Evolutionary conservation across 2,113 vertebrate genomes (phyloP), one percentile per base, ranked within the genome.

Genomic region (Sander lucioperca): DNA sequence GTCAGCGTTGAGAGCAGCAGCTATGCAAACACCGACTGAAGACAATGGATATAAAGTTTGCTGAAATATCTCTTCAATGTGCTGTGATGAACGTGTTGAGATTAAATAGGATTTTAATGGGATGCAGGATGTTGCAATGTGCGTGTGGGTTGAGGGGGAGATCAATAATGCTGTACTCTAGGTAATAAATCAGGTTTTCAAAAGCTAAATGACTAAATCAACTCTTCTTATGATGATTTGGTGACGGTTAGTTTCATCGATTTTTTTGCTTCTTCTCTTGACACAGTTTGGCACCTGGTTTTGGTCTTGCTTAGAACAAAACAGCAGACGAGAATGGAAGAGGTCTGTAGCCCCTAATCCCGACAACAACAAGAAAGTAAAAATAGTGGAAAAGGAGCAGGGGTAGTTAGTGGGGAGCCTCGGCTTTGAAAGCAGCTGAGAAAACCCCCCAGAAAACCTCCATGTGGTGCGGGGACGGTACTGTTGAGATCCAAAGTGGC

Each of bases 281-380:
- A 92, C 92, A 91, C 89, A 88, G 86, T 90, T 91, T 92, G 92
- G 91, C 92, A 84, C 87, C 81, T 74, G 89, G 82, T 91, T 93
- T 94, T 88, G 91, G 92, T 94, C 80, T 87, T 0, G 67, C 73
- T 84, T 33, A 15, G 59, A 82, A 82, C 39, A 71, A 76, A 81
- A 74, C 62, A 33, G 48, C 18, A 15, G 72, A 82, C 66, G 48
- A 68, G 54, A 64, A 19, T 48, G 68, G 33, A 30, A 11, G 36
- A 78, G 54, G 75, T 50, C 36, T 0, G 27, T 47, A 54, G 15
- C 33, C 56, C 50, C 53, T 0, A 3, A 16, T n/a, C 51, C 64
- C 53, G 0, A 30, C 47, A 27, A 59, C 19, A 2, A 25, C 14
- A 21, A 73, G 10, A 4, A 39, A 45, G 56, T 58, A 74, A 45